A percentile compares a stretch with the other conserved stretches of the same genome.
These are phyloP conservation scores for Epizoanthus stellaris DNA, from an alignment of 92 coral and sea anemone genomes.

Conservation along the genomic window DNA sequence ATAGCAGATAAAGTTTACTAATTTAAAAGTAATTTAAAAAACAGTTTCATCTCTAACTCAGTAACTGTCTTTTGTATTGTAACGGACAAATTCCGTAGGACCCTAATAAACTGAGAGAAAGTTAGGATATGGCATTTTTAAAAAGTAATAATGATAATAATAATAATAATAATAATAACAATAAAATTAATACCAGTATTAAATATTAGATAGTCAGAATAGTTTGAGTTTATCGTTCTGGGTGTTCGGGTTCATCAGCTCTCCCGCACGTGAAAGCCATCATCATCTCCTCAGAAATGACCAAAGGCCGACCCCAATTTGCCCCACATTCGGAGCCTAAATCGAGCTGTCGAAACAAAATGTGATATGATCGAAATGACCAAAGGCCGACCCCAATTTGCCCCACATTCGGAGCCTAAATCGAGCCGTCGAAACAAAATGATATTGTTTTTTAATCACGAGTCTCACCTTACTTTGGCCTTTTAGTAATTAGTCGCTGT, in stretches of 20 bases:
- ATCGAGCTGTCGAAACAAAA: conserved; percentile 8
- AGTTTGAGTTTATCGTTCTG: neutral
- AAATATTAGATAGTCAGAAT: too few relatives aligned
- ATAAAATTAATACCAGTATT: neutral
- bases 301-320: conserved; percentile 6
- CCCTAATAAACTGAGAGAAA: too few relatives aligned
- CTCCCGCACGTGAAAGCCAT: neutral
- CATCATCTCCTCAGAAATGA: neutral
- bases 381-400: conserved; percentile 7
- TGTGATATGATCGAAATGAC: too few relatives aligned
- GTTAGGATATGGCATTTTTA: too few relatives aligned
- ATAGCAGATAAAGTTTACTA: too few relatives aligned
- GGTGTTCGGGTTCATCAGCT: neutral
- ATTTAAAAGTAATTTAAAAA: too few relatives aligned
- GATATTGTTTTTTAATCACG: neutral
- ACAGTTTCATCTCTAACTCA: too few relatives aligned
- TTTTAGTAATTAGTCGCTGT: neutral
- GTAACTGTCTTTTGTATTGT: too few relatives aligned
- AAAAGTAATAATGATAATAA: neutral
- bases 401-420: neutral
- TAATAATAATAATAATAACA: too few relatives aligned
- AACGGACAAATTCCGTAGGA: too few relatives aligned
- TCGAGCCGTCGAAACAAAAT: conserved; percentile 12
- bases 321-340: neutral
- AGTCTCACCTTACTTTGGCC: neutral